A percentile compares a stretch with the other conserved stretches of the same genome.
phyloP scores from a whole-genome alignment of 2,888 invertebrate species.

The Xiphydria camelus region DNA sequence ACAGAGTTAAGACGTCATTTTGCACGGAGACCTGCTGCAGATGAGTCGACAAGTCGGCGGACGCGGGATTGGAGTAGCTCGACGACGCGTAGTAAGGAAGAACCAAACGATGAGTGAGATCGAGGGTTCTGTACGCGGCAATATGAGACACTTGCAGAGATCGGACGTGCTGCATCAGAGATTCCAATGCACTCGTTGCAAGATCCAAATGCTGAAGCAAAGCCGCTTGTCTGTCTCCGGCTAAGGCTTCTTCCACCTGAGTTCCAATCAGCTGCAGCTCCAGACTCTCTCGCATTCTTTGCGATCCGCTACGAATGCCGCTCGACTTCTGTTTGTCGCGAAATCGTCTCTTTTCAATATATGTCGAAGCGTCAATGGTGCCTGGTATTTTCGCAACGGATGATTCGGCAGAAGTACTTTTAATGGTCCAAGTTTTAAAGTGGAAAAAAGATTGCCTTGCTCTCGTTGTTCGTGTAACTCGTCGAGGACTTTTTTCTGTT shows the following conservation, averaged over 20 bases:
- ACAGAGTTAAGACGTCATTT: too few relatives aligned
- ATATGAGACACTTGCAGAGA: slow-evolving; percentile 30
- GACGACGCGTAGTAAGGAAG: slow-evolving; percentile 10
- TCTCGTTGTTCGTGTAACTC: slow-evolving; percentile 6
- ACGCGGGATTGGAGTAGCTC: slow-evolving; percentile 12
- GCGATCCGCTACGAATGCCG: slow-evolving; percentile 5
- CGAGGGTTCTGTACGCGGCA: slow-evolving; percentile 27
- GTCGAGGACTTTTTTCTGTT: slow-evolving; percentile 17
- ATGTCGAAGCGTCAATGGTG: too few relatives aligned
- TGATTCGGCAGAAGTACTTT: too few relatives aligned
- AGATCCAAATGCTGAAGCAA: slow-evolving; percentile 30
- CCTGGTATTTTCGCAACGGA: too few relatives aligned
- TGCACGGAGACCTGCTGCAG: slow-evolving; percentile 24
- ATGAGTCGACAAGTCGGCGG: slow-evolving; percentile 10
- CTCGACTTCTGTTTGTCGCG: slow-evolving; percentile 3
- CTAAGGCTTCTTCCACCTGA: slow-evolving; percentile 33
- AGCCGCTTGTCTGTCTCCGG: slow-evolving; percentile 27
- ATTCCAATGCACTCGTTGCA: slow-evolving; percentile 27
- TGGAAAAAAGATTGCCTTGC: slow-evolving; percentile 8
- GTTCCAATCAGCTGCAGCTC: slow-evolving; percentile 28
- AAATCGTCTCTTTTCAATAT: too few relatives aligned
- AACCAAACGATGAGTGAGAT: slow-evolving; percentile 27
- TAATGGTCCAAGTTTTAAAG: neutral
- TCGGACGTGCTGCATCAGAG: slow-evolving; percentile 28
- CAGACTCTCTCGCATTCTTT: slow-evolving; percentile 24